Base-by-base conservation (phyloP, 1,140 invertebrate species). In the Nasonia giraulti region DNA sequence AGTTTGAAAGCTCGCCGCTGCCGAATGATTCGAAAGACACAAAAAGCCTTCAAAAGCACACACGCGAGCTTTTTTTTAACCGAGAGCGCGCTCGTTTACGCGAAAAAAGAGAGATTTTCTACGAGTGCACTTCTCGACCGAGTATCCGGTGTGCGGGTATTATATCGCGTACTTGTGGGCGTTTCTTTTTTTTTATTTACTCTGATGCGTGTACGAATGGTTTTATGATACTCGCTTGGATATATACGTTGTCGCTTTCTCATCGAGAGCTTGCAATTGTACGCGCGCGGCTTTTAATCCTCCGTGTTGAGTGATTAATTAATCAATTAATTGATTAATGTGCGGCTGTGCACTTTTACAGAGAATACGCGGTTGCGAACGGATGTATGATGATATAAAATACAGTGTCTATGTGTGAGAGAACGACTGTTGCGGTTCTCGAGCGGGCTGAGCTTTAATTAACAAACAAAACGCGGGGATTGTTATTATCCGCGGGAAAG, bases 11-110 rank as follows among this genome's bases (percentile, higher is more conserved):
- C 75, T 10, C n/a, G 73, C 27, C 40, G 40, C 7, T 11, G 73
- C 44, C 10, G 47, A 10, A 27, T 37, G 75, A 47, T 55, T 55
- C 44, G 11, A 77, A 77, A 77, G 62, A 27, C 75, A 77, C 20
- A 55, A 77, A 77, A 77, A 77, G 75, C n/a, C 74, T 75, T 75
- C 74, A 75, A 75, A 75, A 77, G 75, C 73, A 0, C 31, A 11
- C 31, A 27, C 31, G 3, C 31, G 7, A 6, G 31, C 73, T 5
- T 40, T 40, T 75, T 44, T 40, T 75, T 75, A 27, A 27, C 17
- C n/a, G 12, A 0, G 40, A 8, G 33, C 12, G 31, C 69, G 68
- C 68, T 23, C 68, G 68, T 69, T 47, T 76, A 4, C 74, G 33
- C 20, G 40, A 2, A 76, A 37, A 37, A 74, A 74, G 71, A n/a